Base-by-base conservation (phyloP, 2,113 vertebrate species). In the Tachysurus fulvidraco region DNA sequence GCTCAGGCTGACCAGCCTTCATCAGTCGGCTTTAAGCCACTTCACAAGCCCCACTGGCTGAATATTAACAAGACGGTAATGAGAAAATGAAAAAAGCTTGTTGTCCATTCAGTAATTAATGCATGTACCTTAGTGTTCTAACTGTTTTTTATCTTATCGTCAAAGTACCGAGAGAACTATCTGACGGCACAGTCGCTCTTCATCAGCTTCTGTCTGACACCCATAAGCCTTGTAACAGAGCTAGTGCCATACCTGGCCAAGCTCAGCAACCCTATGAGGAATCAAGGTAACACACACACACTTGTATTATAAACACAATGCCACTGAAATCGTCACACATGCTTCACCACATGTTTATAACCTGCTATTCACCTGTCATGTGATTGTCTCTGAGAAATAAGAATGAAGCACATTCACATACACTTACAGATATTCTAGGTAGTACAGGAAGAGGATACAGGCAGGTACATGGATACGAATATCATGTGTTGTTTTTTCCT, bases 1-100 rank as follows among this genome's bases (percentile, higher is more conserved):
- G 95, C 95, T 71, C 94, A 91, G 86, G 95, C 96, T 81, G 93
- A 92, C 52, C 92, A 93, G 79, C 97, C 97, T 55, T 94, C 93
- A 21, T 94, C 95, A 59, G 90, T 96, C 54, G 96, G 97, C 5
- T 99, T 99, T 93, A 95, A 95, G 83, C 97, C 98, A 0, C 92
- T 99, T 21, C 97, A 99, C 90, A 99, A 99, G 92, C 97, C 98
- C 10, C 96, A 96, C 90, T 99, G 98, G 97, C 94, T 98, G 50
- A 82, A 96, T n/a, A 95, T 98, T 91, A 95, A 84, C 92, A 99
- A 95, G 93, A 99, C 96, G 96, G 98, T 99, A 84, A 64, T 12
- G 21, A 25, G 50, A 21, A 41, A 60, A 41, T 14, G 5, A 9
- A 6, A 2, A 21, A 19, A 19, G 46, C 64, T 16, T 62, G 3